A percentile compares a stretch with the other conserved stretches of the same genome.
Conservation (phyloP, 2,113 vertebrate species). For the Chionomys nivalis region DNA sequence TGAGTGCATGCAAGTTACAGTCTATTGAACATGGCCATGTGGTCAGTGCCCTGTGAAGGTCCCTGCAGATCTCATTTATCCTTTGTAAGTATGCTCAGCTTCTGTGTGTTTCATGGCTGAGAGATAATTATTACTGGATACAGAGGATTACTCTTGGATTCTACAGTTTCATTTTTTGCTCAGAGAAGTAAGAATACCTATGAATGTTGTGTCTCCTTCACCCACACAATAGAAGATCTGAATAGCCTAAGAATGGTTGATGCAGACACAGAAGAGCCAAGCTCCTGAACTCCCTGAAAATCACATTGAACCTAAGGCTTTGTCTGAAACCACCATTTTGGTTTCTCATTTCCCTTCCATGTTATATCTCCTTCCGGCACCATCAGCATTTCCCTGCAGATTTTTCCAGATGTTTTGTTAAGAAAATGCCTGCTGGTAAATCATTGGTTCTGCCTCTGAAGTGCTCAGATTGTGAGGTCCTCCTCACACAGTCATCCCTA, state of each 20-base stretch:
- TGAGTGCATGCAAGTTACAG: neutral
- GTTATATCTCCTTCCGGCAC: neutral
- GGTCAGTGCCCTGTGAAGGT: neutral
- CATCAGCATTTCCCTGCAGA: neutral
- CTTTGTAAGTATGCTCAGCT: neutral
- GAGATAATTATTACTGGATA: neutral
- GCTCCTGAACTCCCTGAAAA: neutral
- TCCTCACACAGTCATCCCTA: neutral
- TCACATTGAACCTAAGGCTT: neutral
- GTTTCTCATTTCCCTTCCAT: neutral
- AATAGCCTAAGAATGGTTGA: neutral
- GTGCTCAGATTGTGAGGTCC: neutral
- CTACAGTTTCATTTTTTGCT: neutral
- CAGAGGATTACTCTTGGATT: neutral
- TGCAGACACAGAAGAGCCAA: neutral
- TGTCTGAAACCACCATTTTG: neutral
- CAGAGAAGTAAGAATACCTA: neutral
- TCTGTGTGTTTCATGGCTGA: neutral
- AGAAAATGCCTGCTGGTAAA: neutral
- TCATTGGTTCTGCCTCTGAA: conserved; percentile 9
- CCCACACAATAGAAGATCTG: neutral
- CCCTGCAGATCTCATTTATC: neutral
- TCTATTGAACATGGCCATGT: neutral
- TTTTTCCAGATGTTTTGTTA: neutral
- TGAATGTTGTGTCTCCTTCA: neutral